Conservation (phyloP, 2,113 vertebrate species). For the Nerophis lumbriciformis region DNA sequence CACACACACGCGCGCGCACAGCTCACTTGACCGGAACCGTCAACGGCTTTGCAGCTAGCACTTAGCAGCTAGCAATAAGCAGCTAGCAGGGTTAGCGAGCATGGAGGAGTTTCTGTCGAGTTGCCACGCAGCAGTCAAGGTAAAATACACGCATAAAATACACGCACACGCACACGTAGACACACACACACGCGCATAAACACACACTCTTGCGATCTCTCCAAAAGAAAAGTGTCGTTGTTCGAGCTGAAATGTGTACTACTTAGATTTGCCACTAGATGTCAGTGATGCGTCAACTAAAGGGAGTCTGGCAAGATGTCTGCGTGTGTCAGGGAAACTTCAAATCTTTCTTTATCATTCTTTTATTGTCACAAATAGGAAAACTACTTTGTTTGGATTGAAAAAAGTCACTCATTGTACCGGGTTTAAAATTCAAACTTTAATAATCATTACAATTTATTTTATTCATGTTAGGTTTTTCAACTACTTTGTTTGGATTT, state of each 20-base stretch:
- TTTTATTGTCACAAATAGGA: too few relatives aligned
- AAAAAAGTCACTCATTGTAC: too few relatives aligned
- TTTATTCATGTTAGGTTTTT: too few relatives aligned
- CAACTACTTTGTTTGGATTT: too few relatives aligned
- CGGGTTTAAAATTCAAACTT: too few relatives aligned
- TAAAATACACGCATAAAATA: conserved; percentile 27
- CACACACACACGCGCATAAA: not conserved
- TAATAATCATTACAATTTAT: too few relatives aligned
- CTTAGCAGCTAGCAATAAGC: conserved; percentile 10
- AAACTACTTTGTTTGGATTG: too few relatives aligned
- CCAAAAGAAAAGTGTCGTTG: not conserved
- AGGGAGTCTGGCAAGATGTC: not conserved
- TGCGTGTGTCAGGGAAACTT: too few relatives aligned
- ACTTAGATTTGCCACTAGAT: not conserved
- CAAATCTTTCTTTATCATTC: too few relatives aligned
- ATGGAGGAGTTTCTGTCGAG: conserved; percentile 53
- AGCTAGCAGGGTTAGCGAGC: not conserved
- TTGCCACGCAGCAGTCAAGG: conserved; percentile 37
- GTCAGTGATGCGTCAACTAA: not conserved
- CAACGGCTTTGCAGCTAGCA: not conserved
- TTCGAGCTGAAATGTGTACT: not conserved
- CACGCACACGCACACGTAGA: not conserved
- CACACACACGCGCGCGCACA: not conserved
- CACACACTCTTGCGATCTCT: too few relatives aligned
- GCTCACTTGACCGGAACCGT: conserved; percentile 2